Base-by-base conservation (phyloP, 92 coral and sea anemone species). In the Palythoa caribaeorum region DNA sequence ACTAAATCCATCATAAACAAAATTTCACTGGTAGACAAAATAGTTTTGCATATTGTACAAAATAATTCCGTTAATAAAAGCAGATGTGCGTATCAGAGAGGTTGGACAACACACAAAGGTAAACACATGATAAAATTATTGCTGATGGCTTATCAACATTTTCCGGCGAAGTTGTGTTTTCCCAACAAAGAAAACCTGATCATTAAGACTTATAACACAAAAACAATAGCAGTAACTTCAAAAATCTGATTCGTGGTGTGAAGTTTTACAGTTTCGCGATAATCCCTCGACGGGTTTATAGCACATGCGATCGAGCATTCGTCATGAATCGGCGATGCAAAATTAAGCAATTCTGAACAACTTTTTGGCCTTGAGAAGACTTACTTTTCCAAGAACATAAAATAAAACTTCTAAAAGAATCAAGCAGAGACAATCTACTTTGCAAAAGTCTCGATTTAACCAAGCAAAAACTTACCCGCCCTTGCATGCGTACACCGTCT, bases 121-220 rank as follows among this genome's bases (percentile, higher is more conserved):
- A 8, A 76, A 74, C 78, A 74, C 54, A 44, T 74, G 79, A 76
- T 76, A 76, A 76, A 76, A 76, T 76, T 76, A 74, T 74, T 51
- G 80, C 28, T 28, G 28, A 76, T 76, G 62, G 19, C 62, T 76
- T 53, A 10, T 66, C 81, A 51, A 28, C 39, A 77, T 50, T 52
- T 77, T 77, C 12, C 44, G 53, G 62, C 68, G 1, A 77, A 28
- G 20, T 77, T 77, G 20, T 77, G 50, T 35, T 54, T 77, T 77
- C 69, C 69, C 69, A 52, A 77, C 28, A 28, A 28, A 28, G 28
- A 28, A 28, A 28, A 28, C 28, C 28, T 28, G 28, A 28, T 28
- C 28, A 28, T 28, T 28, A 15, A 10, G 68, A 28, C 19, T 77
- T 35, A 52, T 35, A 53, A 77, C 6, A 53, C n/a, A 54, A 20